Evolutionary conservation across 1,140 invertebrate species (phyloP).

Genomic region (Drosophila insularis): DNA sequence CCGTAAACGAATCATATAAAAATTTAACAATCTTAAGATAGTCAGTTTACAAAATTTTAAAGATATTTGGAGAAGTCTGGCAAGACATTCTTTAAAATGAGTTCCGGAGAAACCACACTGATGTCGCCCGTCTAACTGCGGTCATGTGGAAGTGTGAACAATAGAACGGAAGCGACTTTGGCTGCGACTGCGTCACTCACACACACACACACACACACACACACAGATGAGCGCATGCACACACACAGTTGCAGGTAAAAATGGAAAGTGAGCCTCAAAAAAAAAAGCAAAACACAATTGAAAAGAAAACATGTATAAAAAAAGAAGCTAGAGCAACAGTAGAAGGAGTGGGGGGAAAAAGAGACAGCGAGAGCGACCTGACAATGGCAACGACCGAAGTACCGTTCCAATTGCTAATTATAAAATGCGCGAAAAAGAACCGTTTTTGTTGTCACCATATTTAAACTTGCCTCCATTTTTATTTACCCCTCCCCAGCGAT

Average conservation of each 20-base stretch:
- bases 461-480: constrained; percentile 62
- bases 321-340: constrained; percentile 40
- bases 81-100: neutral
- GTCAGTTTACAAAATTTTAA: neutral
- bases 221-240: constrained; percentile 10
- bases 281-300: constrained; percentile 54
- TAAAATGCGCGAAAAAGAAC: constrained; percentile 34
- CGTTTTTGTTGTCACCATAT: constrained; percentile 53
- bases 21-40: too few relatives aligned
- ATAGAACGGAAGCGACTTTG: constrained; percentile 75
- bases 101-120: too few relatives aligned
- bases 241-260: constrained; percentile 64
- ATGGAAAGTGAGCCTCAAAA: constrained; percentile 69
- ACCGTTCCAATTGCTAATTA: constrained; percentile 46
- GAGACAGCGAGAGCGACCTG: neutral
- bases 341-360: constrained; percentile 13
- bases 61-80: too few relatives aligned
- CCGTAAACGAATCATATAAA: too few relatives aligned
- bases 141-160: constrained; percentile 32
- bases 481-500: constrained; percentile 31
- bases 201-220: constrained; percentile 27
- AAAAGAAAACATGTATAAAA: constrained; percentile 47
- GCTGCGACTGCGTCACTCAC: constrained; percentile 59
- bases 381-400: constrained; percentile 69
- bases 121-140: neutral